Base-by-base conservation (phyloP, 2,888 invertebrate genomes). In the Gari tellinella region DNA sequence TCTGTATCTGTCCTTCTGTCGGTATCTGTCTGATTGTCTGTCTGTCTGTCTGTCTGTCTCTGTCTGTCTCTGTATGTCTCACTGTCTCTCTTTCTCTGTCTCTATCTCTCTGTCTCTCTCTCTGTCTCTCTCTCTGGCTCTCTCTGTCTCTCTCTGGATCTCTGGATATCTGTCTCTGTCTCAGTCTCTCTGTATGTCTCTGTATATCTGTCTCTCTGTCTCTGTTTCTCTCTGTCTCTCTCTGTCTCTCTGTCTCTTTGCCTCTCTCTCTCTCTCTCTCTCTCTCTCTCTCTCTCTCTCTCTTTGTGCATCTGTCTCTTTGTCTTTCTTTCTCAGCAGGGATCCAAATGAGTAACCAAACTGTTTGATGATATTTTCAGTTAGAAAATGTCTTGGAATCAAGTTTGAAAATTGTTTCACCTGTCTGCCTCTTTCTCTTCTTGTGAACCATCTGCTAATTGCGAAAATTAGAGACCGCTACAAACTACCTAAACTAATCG, bases 51-150 rank as follows among this genome's bases (percentile, higher is more conserved):
- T 46, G 14, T 46, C 17, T 46, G 14, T 46, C 15, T 46, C 46
- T 46, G 15, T 46, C 46, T 46, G 15, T 46, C 46, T 46, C 46
- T 46, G 14, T 46, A 10, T 46, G 15, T 46, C 15, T 46, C 46
- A 14, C 15, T 46, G 14, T 46, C 51, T 51, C 26, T 51, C 51
- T 51, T 25, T 51, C 51, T 51, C 26, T 51, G 23, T 51, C 12
- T n/a, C 53, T 25, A 7, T 53, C 37, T 53, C n/a, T 53, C 37
- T 53, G 5, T 31, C 37, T 53, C 38, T 37, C 53, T 53, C 21
- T 53, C 12, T 53, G 14, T 53, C 37, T 37, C 25, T 37, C 31
- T 31, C 10, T n/a, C n/a, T n/a, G n/a, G n/a, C n/a, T n/a, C n/a
- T n/a, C n/a, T n/a, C n/a, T n/a, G n/a, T n/a, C n/a, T 53, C 8